Evolutionary conservation across 1,140 invertebrate species (phyloP).

Genomic region (Eumaeus atala): DNA sequence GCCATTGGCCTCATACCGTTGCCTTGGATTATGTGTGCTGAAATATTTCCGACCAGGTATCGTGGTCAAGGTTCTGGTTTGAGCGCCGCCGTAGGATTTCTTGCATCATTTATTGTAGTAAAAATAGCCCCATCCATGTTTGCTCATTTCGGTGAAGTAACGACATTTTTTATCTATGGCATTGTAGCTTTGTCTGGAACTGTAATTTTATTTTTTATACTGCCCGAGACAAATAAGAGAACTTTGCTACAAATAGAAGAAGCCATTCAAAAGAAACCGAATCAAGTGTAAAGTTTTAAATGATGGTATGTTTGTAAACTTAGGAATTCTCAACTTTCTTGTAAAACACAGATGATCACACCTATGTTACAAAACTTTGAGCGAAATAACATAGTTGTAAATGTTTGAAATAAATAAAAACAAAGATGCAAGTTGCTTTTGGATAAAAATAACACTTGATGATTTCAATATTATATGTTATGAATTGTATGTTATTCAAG

Average conservation of each 20-base stretch:
- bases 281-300: neutral
- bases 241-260: constrained; percentile 8
- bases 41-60: constrained; percentile 1
- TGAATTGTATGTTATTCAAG: too few relatives aligned
- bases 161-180: neutral
- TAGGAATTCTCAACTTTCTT: too few relatives aligned
- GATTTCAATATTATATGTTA: too few relatives aligned
- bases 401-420: too few relatives aligned
- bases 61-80: constrained; percentile 1
- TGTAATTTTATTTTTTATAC: constrained; percentile 3
- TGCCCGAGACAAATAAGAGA: constrained; percentile 1
- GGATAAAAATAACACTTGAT: too few relatives aligned
- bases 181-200: neutral
- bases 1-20: constrained; percentile 1
- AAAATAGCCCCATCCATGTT: constrained; percentile 5
- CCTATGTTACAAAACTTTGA: too few relatives aligned
- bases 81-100: neutral
- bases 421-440: too few relatives aligned
- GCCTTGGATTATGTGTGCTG: constrained; percentile 5
- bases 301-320: too few relatives aligned
- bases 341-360: too few relatives aligned
- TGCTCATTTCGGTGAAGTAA: neutral
- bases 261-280: neutral
- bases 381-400: too few relatives aligned
- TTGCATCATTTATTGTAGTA: neutral